Evolutionary conservation across 1,140 invertebrate species (phyloP).

Genomic region (Subanguina moxae): DNA sequence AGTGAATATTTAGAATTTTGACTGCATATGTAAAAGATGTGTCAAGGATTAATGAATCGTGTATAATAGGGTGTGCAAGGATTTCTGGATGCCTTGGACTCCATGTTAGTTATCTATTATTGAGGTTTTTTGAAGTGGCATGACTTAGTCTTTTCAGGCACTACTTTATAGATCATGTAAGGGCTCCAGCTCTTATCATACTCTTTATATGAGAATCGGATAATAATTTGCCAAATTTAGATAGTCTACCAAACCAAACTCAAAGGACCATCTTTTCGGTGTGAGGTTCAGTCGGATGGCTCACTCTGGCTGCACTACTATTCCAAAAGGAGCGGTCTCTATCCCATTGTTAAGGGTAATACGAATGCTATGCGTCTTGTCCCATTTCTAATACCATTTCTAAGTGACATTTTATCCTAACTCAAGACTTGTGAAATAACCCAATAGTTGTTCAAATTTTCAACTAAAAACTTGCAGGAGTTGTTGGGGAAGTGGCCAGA

Average conservation of each 20-base stretch:
- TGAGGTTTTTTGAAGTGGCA: background rate
- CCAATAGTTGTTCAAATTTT: constrained; percentile 6
- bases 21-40: too few species aligned
- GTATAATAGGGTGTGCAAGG: too few species aligned
- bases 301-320: constrained; percentile 61
- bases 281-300: constrained; percentile 59
- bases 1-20: too few species aligned
- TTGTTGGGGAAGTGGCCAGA: constrained; percentile 58
- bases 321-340: constrained; percentile 59
- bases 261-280: constrained; percentile 60
- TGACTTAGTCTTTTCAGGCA: constrained; percentile 27
- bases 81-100: background rate
- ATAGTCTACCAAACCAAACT: constrained; percentile 57
- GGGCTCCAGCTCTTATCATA: background rate
- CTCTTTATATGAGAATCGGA: too few species aligned
- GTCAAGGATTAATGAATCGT: too few species aligned
- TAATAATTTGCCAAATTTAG: constrained; percentile 25
- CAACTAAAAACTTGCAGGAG: constrained; percentile 35
- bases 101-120: background rate
- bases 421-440: background rate
- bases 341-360: constrained; percentile 62
- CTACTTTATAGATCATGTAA: constrained; percentile 26
- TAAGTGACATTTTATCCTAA: too few species aligned
- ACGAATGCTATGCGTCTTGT: too few species aligned
- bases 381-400: too few species aligned